Evolutionary conservation across 2,888 invertebrate species (phyloP).

Genomic region (Lasioglossum vierecki): DNA sequence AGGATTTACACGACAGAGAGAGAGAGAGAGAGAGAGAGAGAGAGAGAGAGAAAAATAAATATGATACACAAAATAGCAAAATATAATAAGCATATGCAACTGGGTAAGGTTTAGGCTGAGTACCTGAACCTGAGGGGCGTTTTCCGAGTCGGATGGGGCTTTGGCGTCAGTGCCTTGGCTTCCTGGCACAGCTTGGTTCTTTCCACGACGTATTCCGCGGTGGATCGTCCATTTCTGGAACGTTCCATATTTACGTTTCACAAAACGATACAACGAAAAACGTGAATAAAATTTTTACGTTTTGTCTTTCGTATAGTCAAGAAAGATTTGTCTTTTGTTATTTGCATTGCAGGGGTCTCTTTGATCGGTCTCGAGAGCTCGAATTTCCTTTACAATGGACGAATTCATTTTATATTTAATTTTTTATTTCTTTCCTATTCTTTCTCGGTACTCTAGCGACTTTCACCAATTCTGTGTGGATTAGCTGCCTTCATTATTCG

Average conservation of each 20-base stretch:
- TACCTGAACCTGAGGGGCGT: constrained; percentile 84
- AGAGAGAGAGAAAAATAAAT: constrained; percentile 48
- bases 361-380: not conserved
- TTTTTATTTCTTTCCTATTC: constrained; percentile 16
- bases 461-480: constrained; percentile 41
- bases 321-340: constrained; percentile 12
- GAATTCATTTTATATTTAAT: constrained; percentile 28
- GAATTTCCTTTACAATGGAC: constrained; percentile 8
- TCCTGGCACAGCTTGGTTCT: constrained; percentile 83
- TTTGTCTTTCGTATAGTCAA: constrained; percentile 24
- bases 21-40: constrained; percentile 13
- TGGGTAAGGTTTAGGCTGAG: constrained; percentile 81
- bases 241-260: constrained; percentile 82
- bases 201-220: constrained; percentile 91
- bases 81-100: constrained; percentile 75
- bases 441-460: constrained; percentile 9
- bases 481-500: constrained; percentile 28
- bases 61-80: constrained; percentile 66
- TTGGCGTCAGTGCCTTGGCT: constrained; percentile 83
- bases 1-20: constrained; percentile 48
- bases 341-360: constrained; percentile 8
- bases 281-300: constrained; percentile 51
- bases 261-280: constrained; percentile 62
- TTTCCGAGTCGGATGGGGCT: constrained; percentile 83
- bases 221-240: constrained; percentile 93